These are phyloP conservation scores for Ceyx melanurus DNA, from an alignment of 2,113 vertebrate genomes.

Conservation along the genomic window DNA sequence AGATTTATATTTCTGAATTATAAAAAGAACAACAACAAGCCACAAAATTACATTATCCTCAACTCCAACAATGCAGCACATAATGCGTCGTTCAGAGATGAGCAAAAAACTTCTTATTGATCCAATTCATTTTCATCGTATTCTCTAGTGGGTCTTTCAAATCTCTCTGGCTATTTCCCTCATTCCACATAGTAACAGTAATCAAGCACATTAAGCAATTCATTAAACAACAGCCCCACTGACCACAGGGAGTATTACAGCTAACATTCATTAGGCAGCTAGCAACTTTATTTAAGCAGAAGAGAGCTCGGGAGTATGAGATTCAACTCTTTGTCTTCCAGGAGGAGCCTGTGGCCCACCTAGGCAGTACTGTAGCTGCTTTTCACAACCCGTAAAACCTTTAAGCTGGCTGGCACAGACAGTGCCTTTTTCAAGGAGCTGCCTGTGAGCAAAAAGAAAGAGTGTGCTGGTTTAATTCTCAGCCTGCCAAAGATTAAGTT, in stretches of 20 bases:
- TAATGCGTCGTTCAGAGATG: constrained; percentile 75
- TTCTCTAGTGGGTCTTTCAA: constrained; percentile 85
- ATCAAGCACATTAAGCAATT: constrained; percentile 90
- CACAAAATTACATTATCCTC: constrained; percentile 80
- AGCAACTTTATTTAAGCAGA: constrained; percentile 82
- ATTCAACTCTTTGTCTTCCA: constrained; percentile 66
- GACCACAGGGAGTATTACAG: constrained; percentile 83
- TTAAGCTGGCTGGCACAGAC: constrained; percentile 23
- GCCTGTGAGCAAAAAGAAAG: not conserved
- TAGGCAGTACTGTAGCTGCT: constrained; percentile 12
- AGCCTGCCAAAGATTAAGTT: constrained; percentile 48
- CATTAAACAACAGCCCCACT: constrained; percentile 85
- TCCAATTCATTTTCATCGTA: constrained; percentile 86
- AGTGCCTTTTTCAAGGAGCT: constrained; percentile 39
- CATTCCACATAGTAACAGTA: constrained; percentile 84
- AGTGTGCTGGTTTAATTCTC: constrained; percentile 10
- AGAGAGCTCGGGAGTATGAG: constrained; percentile 68
- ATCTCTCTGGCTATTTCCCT: constrained; percentile 82
- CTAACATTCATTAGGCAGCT: constrained; percentile 82
- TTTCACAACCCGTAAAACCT: constrained; percentile 50
- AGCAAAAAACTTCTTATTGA: constrained; percentile 84
- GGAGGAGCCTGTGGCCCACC: constrained; percentile 15
- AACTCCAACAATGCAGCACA: constrained; percentile 71
- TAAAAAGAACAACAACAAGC: constrained; percentile 81
- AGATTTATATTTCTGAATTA: constrained; percentile 84